A percentile compares a stretch with the other conserved stretches of the same genome.
Conservation (phyloP, 2,113 vertebrate genomes). For the Vireo altiloquus region DNA sequence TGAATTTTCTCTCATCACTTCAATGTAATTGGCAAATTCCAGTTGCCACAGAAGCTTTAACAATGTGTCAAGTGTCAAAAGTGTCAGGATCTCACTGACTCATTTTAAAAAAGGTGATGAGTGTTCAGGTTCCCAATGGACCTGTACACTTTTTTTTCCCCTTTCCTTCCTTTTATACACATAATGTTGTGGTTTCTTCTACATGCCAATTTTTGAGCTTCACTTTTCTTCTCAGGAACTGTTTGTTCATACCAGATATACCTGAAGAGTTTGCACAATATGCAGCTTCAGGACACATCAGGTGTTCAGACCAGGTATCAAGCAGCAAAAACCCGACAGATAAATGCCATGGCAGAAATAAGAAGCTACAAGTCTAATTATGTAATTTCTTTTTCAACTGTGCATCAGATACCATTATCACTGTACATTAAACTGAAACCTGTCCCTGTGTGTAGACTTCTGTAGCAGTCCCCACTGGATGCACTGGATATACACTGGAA, state of each 20-base stretch:
- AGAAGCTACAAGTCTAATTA: not conserved
- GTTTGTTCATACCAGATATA: not conserved
- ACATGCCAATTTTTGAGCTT: not conserved
- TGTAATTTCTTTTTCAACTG: not conserved
- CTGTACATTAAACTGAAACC: not conserved
- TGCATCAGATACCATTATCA: not conserved
- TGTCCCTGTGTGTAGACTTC: not conserved
- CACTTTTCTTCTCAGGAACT: not conserved
- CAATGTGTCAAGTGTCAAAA: not conserved
- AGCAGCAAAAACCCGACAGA: not conserved
- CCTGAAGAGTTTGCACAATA: not conserved
- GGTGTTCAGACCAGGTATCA: not conserved
- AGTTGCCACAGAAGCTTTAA: not conserved
- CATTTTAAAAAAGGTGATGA: not conserved
- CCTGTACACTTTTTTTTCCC: fast-evolving
- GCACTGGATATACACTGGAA: not conserved
- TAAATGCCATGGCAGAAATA: not conserved
- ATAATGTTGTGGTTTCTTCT: not conserved
- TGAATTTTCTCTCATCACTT: not conserved
- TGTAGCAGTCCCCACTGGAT: not conserved
- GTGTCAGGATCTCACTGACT: not conserved
- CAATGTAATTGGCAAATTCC: not conserved
- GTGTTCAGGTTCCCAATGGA: not conserved
- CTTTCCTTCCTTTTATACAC: not conserved
- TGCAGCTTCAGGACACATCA: not conserved